Base-by-base conservation (phyloP, 2,888 invertebrate genomes). In the Euzophera pinguis region DNA sequence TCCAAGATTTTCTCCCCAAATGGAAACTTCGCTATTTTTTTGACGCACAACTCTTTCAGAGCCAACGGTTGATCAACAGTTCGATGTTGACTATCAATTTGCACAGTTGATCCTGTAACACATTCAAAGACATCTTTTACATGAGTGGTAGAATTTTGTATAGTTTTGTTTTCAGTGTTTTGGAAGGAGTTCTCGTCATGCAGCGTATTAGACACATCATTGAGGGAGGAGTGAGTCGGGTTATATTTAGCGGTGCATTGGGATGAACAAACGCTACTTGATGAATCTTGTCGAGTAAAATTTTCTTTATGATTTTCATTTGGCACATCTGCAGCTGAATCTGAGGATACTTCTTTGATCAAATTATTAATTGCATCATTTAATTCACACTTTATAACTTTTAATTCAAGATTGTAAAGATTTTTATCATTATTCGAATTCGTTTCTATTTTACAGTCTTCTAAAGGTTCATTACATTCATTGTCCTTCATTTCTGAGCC, bases 201-300 rank as follows among this genome's bases (percentile, higher is more conserved):
- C 74, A 91, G 69, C 62, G 92, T 80, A 64, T 92, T 91, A 66
- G 90, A 84, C 49, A 93, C 88, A 71, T 94, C 93, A 64, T 90
- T 91, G 47, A 92, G 81, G 60, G 93, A 93, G 49, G 92, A 92
- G 68, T 81, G 85, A 55, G 84, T 84, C 35, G 93, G 92, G 65
- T 93, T 92, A 71, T 93, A 94, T 73, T 93, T 93, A 56, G 93
- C 93, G 29, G 95, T 95, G 74, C 93, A 94, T 64, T 93, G 92
- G 55, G 94, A 94, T 53, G 94, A 94, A 72, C 92, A 91, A 64
- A 92, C 89, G 67, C 92, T 92, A 69, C 92, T 92, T 50, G 91
- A 87, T 42, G 93, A 93, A 72, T 92, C 92, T 76, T 92, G 92
- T 50, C 93, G 91, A 45, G 77, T 71, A 57, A 84, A 78, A 22